Conservation (phyloP, 2,113 vertebrate species). For the Heteronetta atricapilla region DNA sequence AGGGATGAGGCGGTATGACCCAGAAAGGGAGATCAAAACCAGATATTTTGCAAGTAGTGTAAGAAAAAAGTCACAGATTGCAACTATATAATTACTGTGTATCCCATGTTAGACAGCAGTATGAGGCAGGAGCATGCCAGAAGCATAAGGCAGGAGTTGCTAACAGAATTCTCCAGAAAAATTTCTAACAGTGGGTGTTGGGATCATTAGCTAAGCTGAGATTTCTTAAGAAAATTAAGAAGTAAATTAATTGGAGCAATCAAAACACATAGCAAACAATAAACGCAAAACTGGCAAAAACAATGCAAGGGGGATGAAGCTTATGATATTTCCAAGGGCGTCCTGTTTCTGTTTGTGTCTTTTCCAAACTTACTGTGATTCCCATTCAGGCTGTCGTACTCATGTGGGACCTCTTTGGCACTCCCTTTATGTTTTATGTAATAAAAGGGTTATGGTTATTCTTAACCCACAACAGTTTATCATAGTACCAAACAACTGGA, state of each 20-base stretch:
- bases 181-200: not conserved
- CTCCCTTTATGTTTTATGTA: not conserved
- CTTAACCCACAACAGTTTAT: not conserved
- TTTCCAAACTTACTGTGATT: not conserved
- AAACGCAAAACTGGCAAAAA: not conserved
- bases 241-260: not conserved
- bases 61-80: not conserved
- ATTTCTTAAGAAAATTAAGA: not conserved
- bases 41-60: not conserved
- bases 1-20: not conserved
- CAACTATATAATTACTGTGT: not conserved
- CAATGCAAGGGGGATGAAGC: not conserved
- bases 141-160: not conserved
- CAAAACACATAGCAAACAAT: not conserved
- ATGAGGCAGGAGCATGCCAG: not conserved
- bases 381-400: not conserved
- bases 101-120: not conserved
- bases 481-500: not conserved
- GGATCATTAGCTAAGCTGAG: not conserved
- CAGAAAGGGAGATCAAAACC: not conserved
- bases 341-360: not conserved
- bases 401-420: not conserved
- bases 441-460: not conserved
- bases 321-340: not conserved
- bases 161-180: not conserved